Evolutionary conservation across 2,797 vertebrate genomes (phyloP), one percentile per base, ranked within the genome.

Genomic region (Typhlichthys eigenmanni): DNA sequence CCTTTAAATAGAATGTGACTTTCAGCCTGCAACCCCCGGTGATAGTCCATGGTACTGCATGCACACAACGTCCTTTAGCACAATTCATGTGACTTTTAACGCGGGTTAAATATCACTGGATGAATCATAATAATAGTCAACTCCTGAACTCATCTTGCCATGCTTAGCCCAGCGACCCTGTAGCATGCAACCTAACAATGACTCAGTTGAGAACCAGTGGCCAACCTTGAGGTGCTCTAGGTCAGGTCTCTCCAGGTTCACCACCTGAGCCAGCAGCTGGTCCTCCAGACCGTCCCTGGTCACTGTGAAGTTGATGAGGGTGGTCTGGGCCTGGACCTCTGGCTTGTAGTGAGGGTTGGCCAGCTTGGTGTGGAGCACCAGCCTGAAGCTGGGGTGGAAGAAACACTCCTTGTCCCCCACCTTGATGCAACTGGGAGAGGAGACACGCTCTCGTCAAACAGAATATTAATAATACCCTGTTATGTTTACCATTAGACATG

Each of bases 241-340:
- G 58, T 92, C 86, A 0, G 91, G 92, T 62, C 89, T 88, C 82
- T 93, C 89, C 68, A 93, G 84, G 63, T 87, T 90, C 46, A 94
- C 91, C 62, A 92, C 92, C 74, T 93, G 89, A 29, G 85, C 84
- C 6, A 93, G 82, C 13, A 95, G 88, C 75, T 95, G 92, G 83
- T 92, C 90, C 86, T 94, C 91, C 68, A 92, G 83, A 0, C 74
- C 85, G 11, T 91, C 90, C 13, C 24, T 17, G 65, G 86, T 93
- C 69, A 94, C 87, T 2, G 79, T 90, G 46, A 94, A 93, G 72
- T 92, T 91, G 61, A 91, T 92, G 66, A 89, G 89, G 17, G 88
- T 93, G 60, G 91, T 92, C 79, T 91, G 91, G 16, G 92, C 91
- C 71, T 93, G 91, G 58, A 93, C 93, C 85, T 94, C 89, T 5